Evolutionary conservation across 2,797 vertebrate species (phyloP).

Genomic region (Cyclopterus lumpus): DNA sequence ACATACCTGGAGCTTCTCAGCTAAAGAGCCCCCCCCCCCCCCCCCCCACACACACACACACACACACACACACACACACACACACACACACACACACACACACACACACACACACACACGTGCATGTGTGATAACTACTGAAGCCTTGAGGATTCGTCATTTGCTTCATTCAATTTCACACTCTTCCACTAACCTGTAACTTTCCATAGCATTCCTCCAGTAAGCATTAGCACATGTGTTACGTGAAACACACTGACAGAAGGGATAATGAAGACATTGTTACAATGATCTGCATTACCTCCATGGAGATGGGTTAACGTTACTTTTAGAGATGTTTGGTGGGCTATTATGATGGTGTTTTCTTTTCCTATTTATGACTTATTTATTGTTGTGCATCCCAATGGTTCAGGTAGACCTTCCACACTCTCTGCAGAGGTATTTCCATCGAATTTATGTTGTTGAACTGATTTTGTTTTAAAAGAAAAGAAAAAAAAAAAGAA

Average conservation of each 20-base stretch:
- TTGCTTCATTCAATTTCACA: conserved; percentile 17
- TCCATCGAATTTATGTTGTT: background rate
- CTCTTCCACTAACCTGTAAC: conserved; percentile 19
- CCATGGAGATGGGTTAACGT: conserved; percentile 4
- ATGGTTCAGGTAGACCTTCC: conserved; percentile 3
- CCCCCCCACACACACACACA: background rate
- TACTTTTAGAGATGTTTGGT: conserved; percentile 24
- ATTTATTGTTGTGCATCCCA: conserved; percentile 41
- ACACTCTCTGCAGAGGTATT: conserved; percentile 1
- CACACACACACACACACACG: background rate
- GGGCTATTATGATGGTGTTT: conserved; percentile 1
- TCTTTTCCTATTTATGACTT: conserved; percentile 42
- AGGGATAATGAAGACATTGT: conserved; percentile 26
- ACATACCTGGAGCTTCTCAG: conserved; percentile 97
- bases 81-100: too few relatives aligned
- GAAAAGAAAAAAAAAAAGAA: too few relatives aligned
- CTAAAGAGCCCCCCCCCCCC: conserved; percentile 71
- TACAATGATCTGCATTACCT: conserved; percentile 12
- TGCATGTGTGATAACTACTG: conserved; percentile 40
- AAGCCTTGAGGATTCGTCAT: conserved; percentile 49
- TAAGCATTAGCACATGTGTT: background rate
- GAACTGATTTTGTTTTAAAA: background rate
- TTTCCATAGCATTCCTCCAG: conserved; percentile 5
- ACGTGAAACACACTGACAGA: background rate
- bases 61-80: background rate